phyloP scores from a whole-genome alignment of 30 jellyfish, hydroid and myxozoan genomes.

The Catostylus mosaicus region DNA sequence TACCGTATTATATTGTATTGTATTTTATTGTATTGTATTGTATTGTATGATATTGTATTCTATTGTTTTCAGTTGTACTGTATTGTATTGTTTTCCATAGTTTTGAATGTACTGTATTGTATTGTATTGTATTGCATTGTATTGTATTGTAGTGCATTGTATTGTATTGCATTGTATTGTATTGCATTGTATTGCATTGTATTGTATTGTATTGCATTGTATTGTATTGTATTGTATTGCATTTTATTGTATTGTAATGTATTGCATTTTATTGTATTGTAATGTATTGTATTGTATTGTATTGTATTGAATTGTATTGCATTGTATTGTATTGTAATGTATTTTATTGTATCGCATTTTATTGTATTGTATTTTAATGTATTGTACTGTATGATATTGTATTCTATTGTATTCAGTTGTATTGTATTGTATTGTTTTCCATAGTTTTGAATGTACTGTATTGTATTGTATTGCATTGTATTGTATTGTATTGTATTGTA shows the following conservation, averaged over 20 bases:
- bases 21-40: neutral
- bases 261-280: neutral
- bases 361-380: neutral
- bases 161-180: neutral
- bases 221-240: neutral
- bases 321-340: neutral
- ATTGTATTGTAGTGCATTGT: neutral
- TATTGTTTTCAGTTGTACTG: neutral
- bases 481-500: neutral
- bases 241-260: neutral
- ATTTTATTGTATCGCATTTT: too few species aligned
- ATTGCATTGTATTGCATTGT: too few species aligned
- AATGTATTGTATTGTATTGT: too few species aligned
- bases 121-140: neutral
- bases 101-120: neutral
- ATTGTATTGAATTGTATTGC: neutral
- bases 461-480: neutral
- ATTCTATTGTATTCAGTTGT: too few species aligned
- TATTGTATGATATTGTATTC: neutral
- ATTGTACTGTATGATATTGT: neutral
- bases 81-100: neutral
- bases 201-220: too few species aligned
- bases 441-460: too few species aligned
- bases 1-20: neutral
- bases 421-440: neutral